These are phyloP conservation scores for Podarcis siculus DNA, from an alignment of 2,797 vertebrate genomes.

Conservation along the genomic window DNA sequence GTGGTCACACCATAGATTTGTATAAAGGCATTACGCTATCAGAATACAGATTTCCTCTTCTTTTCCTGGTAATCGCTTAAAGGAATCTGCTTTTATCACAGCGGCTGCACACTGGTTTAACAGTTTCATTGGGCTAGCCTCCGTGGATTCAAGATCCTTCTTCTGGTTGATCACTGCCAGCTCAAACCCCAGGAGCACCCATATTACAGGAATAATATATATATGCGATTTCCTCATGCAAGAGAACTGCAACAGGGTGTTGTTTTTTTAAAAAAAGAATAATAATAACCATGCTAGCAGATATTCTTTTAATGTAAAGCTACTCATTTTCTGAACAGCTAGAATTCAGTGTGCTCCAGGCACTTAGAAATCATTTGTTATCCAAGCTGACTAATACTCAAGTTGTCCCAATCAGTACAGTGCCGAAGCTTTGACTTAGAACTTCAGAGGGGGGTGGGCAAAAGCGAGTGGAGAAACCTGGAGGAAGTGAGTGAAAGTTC, in stretches of 20 bases:
- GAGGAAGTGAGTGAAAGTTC: too few relatives aligned
- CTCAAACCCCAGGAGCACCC: too few relatives aligned
- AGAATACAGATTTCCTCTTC: too few relatives aligned
- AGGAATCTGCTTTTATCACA: too few relatives aligned
- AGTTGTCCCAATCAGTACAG: neutral
- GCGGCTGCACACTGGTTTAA: too few relatives aligned
- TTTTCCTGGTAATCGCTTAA: too few relatives aligned
- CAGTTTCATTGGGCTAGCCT: too few relatives aligned
- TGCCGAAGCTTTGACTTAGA: neutral
- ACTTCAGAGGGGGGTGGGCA: neutral
- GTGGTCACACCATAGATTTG: too few relatives aligned
- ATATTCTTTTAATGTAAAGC: slow-evolving; percentile 24
- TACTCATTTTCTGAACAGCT: slow-evolving; percentile 38
- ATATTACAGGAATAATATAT: slow-evolving; percentile 30
- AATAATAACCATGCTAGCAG: neutral
- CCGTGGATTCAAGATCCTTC: too few relatives aligned
- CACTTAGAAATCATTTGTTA: neutral
- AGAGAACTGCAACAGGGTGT: slow-evolving; percentile 10
- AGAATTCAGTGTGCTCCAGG: slow-evolving; percentile 23
- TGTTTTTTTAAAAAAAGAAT: too few relatives aligned
- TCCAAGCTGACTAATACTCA: slow-evolving; percentile 21
- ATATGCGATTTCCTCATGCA: slow-evolving; percentile 42
- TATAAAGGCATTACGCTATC: too few relatives aligned
- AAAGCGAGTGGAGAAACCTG: neutral
- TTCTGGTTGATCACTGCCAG: too few relatives aligned